These are phyloP conservation scores for Adoxophyes honmai DNA, from an alignment of 1,140 invertebrate genomes.

Conservation along the genomic window DNA sequence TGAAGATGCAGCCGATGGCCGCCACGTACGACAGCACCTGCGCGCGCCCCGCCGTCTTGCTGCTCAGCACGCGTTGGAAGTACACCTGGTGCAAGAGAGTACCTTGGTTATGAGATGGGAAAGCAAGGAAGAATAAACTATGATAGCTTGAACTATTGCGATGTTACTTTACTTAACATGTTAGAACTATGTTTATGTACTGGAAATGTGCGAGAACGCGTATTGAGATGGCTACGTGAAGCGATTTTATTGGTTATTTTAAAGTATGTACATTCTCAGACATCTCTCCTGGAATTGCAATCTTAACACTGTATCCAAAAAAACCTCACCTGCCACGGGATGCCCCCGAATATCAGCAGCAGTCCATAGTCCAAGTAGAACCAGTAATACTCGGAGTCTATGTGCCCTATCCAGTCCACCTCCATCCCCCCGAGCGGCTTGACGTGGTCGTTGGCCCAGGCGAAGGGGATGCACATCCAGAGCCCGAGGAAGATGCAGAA, in stretches of 20 bases:
- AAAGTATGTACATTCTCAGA: too few species aligned
- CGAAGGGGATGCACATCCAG: slow-evolving; percentile 99
- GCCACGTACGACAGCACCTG: slow-evolving; percentile 98
- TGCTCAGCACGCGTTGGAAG: slow-evolving; percentile 97
- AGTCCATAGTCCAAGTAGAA: slow-evolving; percentile 94
- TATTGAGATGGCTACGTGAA: too few species aligned
- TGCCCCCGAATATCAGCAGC: slow-evolving; percentile 96
- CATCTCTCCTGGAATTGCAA: too few species aligned
- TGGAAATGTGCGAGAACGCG: too few species aligned
- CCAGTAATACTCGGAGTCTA: slow-evolving; percentile 86
- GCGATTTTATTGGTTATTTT: too few species aligned
- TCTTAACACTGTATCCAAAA: too few species aligned
- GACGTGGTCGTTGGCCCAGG: slow-evolving; percentile 91
- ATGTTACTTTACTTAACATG: too few species aligned
- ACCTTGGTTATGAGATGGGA: too few species aligned
- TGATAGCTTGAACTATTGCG: too few species aligned
- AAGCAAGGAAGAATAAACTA: too few species aligned
- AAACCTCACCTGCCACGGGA: slow-evolving; percentile 93
- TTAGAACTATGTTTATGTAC: too few species aligned
- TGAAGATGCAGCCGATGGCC: slow-evolving; percentile 94
- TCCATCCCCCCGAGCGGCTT: slow-evolving; percentile 86
- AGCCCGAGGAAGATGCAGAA: slow-evolving; percentile 99
- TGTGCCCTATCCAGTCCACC: slow-evolving; percentile 92
- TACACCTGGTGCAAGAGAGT: slow-evolving; percentile 84
- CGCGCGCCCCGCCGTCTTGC: slow-evolving; percentile 94